Percentiles rank a stretch among this genome's conserved stretches.
Conservation (phyloP, 2,113 vertebrate genomes). For the Lamprotornis superbus region DNA sequence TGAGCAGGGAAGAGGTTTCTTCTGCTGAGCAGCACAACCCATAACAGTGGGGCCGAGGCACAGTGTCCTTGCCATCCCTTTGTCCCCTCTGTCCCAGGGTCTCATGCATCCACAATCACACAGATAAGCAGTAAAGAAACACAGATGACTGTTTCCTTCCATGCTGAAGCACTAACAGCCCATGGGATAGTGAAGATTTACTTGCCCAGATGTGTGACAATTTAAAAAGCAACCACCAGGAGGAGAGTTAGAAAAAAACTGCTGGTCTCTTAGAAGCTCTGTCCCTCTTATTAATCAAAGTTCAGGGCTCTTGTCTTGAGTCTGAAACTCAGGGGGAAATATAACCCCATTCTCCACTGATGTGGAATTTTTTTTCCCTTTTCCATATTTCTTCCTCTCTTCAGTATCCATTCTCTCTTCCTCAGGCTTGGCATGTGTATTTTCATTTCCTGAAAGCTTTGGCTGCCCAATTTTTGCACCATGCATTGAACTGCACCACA, state of each 20-base stretch:
- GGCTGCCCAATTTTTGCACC: background rate
- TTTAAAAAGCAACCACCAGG: background rate
- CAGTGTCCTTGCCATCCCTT: background rate
- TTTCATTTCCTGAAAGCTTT: background rate
- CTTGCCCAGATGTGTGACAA: background rate
- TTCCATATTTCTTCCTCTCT: background rate
- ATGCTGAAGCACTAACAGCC: background rate
- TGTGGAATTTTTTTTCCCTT: background rate
- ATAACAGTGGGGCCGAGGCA: background rate
- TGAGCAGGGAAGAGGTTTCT: background rate
- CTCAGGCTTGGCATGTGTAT: background rate
- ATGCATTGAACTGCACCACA: background rate
- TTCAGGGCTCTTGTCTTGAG: background rate
- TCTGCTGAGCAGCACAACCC: background rate
- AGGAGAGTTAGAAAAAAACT: background rate
- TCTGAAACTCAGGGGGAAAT: background rate
- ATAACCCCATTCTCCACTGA: background rate
- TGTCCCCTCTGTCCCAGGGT: background rate
- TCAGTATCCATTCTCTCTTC: background rate
- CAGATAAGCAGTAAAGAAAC: background rate
- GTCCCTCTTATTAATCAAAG: background rate
- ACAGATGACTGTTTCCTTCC: background rate
- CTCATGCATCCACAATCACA: fast-evolving
- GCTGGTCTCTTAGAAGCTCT: background rate
- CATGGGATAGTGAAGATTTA: background rate